Conservation (phyloP, 2,797 vertebrate species). For the Platyrinchus mystaceus region DNA sequence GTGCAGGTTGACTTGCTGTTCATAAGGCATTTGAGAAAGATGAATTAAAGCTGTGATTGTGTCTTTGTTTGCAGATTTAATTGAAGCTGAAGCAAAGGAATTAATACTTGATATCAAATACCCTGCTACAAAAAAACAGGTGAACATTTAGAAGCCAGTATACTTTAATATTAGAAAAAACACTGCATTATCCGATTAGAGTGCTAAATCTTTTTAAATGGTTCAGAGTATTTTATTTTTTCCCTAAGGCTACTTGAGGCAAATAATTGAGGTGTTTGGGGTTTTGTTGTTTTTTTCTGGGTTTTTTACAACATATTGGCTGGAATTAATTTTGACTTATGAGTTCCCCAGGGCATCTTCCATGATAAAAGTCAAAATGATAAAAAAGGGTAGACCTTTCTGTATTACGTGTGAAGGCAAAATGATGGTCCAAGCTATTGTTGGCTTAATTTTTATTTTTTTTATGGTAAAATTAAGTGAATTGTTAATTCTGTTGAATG, state of each 20-base stretch:
- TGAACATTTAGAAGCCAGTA: slow-evolving; percentile 39
- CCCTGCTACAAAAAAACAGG: slow-evolving; percentile 94
- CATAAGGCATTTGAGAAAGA: not conserved
- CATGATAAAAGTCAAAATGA: not conserved
- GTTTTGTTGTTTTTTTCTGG: not conserved
- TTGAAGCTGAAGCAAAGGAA: slow-evolving; percentile 88
- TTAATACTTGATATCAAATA: slow-evolving; percentile 94
- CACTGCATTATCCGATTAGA: not conserved
- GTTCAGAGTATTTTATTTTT: not conserved
- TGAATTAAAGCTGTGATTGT: not conserved
- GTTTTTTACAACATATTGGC: not conserved
- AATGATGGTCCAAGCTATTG: not conserved
- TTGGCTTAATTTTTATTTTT: not conserved
- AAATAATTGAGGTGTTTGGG: not conserved
- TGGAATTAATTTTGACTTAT: not conserved
- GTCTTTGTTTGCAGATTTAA: slow-evolving; percentile 77
- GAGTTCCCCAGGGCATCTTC: not conserved
- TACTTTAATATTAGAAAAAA: not conserved
- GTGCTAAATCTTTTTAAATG: not conserved
- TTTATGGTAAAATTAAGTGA: not conserved
- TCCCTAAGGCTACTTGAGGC: not conserved
- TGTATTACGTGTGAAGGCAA: not conserved
- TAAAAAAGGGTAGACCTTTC: not conserved
- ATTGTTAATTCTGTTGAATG: not conserved
- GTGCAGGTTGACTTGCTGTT: not conserved